Evolutionary conservation across 2,797 vertebrate species (phyloP), one percentile per base, ranked within the genome.

Genomic region (Tamandua tetradactyla): DNA sequence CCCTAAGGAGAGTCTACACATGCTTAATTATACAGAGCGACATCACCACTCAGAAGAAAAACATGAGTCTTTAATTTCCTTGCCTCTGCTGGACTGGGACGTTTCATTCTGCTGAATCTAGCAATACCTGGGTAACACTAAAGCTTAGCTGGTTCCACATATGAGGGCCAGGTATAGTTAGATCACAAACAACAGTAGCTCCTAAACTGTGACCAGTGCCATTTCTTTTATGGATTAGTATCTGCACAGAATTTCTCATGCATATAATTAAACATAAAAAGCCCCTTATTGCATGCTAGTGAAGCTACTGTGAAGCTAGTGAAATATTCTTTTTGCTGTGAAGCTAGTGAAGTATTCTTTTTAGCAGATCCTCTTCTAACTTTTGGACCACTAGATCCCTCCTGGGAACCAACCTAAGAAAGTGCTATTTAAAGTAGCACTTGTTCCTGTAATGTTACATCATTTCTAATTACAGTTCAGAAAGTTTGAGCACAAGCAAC

Each of bases 11-110:
- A 94, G 52, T 74, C 83, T 27, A 22, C n/a, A 57, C 88, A 94
- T 18, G 87, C 78, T 96, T 96, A 97, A 98, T 96, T 97, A 96
- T 97, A 96, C 44, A 89, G 78, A 96, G 64, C 91, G 80, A 91
- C 66, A 96, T 89, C 20, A 47, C 88, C 81, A 81, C 76, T 93
- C 81, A 71, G 55, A 96, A 96, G 84, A 96, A 95, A 94, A 96
- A 83, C 89, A 95, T 59, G 88, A 96, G 62, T 90, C 93, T 95
- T 94, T 72, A 35, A 40, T 95, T 97, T 97, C 83, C 95, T 92
- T 95, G 84, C 30, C 87, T 95, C 68, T 94, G 42, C 84, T 81
- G 75, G 92, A 49, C 89, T 64, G 25, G 62, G 32, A n/a, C 5
- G 25, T 55, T 72, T 94, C 47, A 76, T 96, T 90, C 86, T 96